Percentiles rank a stretch among this genome's conserved stretches.
These are phyloP conservation scores for Acomys russatus DNA, from an alignment of 2,797 vertebrate genomes.

Conservation along the genomic window DNA sequence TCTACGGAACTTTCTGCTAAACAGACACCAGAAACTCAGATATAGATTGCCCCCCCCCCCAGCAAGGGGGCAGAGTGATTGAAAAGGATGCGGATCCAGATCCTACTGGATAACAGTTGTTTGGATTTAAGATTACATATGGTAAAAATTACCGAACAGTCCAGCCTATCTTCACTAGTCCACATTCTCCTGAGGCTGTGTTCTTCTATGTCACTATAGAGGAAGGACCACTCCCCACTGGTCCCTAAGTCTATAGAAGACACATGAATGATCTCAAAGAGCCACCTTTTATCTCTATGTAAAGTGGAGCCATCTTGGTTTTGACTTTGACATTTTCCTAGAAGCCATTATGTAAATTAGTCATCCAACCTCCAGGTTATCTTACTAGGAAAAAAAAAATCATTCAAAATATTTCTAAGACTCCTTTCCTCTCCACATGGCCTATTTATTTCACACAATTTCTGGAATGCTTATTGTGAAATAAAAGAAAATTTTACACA, in stretches of 20 bases:
- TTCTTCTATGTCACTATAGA: neutral
- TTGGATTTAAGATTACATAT: neutral
- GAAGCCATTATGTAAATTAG: slow-evolving; percentile 37
- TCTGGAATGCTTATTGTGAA: slow-evolving; percentile 55
- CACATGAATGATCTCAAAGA: neutral
- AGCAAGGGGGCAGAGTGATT: neutral
- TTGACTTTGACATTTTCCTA: slow-evolving; percentile 63
- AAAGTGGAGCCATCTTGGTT: slow-evolving; percentile 34
- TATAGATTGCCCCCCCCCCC: neutral
- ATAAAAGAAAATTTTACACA: slow-evolving; percentile 26
- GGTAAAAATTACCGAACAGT: neutral
- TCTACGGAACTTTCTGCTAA: neutral
- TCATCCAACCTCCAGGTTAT: slow-evolving; percentile 40
- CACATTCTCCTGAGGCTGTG: neutral
- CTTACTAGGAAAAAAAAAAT: slow-evolving; percentile 46
- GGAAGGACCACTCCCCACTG: neutral
- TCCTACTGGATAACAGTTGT: neutral
- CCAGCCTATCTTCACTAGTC: neutral
- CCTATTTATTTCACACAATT: slow-evolving; percentile 24
- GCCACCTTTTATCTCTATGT: neutral
- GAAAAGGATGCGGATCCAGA: neutral
- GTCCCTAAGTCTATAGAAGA: neutral
- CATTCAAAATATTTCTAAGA: slow-evolving; percentile 55
- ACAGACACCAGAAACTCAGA: neutral
- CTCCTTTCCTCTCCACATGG: neutral